Evolutionary conservation across 2,797 vertebrate species (phyloP).

Genomic region (Natrix natrix): DNA sequence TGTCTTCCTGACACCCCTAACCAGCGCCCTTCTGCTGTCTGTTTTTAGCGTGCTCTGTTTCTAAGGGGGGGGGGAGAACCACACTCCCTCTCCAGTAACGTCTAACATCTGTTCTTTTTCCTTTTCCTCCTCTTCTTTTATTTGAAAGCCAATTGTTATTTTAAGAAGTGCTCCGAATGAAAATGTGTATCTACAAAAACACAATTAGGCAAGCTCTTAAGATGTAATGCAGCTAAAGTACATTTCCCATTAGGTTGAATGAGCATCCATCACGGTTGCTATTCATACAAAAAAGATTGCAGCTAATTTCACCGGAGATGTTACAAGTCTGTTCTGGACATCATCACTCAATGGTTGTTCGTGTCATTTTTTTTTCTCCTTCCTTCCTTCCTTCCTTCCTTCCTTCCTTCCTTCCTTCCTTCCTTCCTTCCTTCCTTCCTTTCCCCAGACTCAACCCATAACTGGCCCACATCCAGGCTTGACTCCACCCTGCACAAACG

Average conservation of each 20-base stretch:
- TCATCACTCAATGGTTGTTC: slow-evolving; percentile 32
- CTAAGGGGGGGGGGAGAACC: not conserved
- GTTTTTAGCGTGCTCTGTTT: not conserved
- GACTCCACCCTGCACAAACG: not conserved
- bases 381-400: no score
- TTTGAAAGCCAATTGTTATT: slow-evolving; percentile 8
- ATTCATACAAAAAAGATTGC: slow-evolving; percentile 54
- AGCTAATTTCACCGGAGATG: slow-evolving; percentile 41
- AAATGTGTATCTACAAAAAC: slow-evolving; percentile 53
- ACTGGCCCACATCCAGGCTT: slow-evolving; percentile 45
- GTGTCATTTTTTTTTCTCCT: not conserved
- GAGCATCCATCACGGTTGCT: slow-evolving; percentile 50
- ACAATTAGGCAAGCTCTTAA: slow-evolving; percentile 54
- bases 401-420: no score
- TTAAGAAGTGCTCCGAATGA: slow-evolving; percentile 39
- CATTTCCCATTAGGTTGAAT: slow-evolving; percentile 58
- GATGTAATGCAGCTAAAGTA: slow-evolving; percentile 45
- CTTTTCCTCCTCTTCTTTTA: not conserved
- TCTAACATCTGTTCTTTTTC: not conserved
- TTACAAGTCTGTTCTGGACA: slow-evolving; percentile 46
- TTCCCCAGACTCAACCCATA: slow-evolving; percentile 32
- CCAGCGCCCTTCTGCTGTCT: not conserved
- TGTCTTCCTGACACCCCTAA: not conserved
- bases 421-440: not conserved
- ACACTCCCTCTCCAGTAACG: no score